A percentile compares a stretch with the other conserved stretches of the same genome.
These are phyloP conservation scores for Archaeoteleia sp. DNA, from an alignment of 2,888 invertebrate species.

Conservation along the genomic window DNA sequence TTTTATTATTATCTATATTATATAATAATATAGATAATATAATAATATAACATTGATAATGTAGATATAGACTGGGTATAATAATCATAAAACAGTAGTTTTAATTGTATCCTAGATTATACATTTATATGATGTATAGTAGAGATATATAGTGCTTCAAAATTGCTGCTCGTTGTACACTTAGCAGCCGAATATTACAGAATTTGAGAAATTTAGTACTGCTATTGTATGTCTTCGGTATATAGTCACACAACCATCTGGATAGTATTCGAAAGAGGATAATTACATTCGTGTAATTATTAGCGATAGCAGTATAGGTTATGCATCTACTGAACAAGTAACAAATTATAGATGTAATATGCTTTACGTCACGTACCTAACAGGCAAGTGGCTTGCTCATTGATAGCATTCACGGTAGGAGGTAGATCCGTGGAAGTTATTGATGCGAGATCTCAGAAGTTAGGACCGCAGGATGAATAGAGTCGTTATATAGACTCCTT, in stretches of 20 bases:
- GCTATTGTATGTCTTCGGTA: conserved; percentile 17
- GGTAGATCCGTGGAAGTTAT: conserved; percentile 50
- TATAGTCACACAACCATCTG: conserved; percentile 25
- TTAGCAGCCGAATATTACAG: neutral
- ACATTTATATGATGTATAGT: too few species aligned
- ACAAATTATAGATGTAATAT: conserved; percentile 55
- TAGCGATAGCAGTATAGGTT: conserved; percentile 46
- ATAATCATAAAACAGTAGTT: too few species aligned
- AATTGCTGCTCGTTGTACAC: too few species aligned
- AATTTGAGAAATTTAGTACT: conserved; percentile 12
- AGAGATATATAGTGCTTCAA: too few species aligned
- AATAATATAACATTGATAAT: too few species aligned
- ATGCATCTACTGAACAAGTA: conserved; percentile 45
- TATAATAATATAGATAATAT: too few species aligned
- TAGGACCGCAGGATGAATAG: conserved; percentile 52
- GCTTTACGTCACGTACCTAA: conserved; percentile 52
- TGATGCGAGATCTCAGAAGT: conserved; percentile 52
- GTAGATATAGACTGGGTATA: too few species aligned
- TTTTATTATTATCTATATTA: too few species aligned
- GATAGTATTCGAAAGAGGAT: conserved; percentile 46
- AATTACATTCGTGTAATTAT: conserved; percentile 52
- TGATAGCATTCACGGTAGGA: conserved; percentile 54
- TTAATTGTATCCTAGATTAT: too few species aligned
- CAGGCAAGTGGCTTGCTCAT: conserved; percentile 52
- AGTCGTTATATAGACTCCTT: conserved; percentile 53